A percentile compares a stretch with the other conserved stretches of the same genome.
Conservation (phyloP, 2,888 invertebrate species). For the Drosophila infuscata region DNA sequence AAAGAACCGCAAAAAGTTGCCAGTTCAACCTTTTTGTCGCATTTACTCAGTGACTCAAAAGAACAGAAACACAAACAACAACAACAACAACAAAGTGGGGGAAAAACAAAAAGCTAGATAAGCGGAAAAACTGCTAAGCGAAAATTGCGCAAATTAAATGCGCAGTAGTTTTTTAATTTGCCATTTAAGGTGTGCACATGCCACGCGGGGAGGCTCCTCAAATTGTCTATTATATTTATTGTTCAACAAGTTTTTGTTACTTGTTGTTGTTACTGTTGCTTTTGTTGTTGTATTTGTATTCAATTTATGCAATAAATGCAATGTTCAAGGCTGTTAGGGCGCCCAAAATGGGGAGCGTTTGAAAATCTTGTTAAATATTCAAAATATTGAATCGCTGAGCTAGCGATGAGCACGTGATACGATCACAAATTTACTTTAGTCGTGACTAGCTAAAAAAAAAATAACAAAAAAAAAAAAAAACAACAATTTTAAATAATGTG, state of each 20-base stretch:
- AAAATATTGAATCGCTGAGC: slow-evolving; percentile 1
- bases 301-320: slow-evolving; percentile 41
- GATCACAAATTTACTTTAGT: slow-evolving; percentile 4
- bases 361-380: slow-evolving; percentile 1
- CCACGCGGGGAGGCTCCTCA: slow-evolving; percentile 15
- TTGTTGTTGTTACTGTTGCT: neutral
- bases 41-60: slow-evolving; percentile 26
- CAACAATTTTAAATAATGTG: neutral
- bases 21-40: slow-evolving; percentile 34
- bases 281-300: slow-evolving; percentile 19
- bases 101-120: neutral
- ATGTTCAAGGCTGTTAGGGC: slow-evolving; percentile 41
- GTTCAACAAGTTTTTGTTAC: slow-evolving; percentile 23
- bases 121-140: slow-evolving; percentile 24
- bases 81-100: neutral
- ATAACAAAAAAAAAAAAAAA: neutral
- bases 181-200: slow-evolving; percentile 67
- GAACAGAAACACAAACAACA: slow-evolving; percentile 2
- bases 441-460: slow-evolving; percentile 1
- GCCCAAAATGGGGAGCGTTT: slow-evolving; percentile 28
- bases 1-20: slow-evolving; percentile 28
- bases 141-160: slow-evolving; percentile 62
- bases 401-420: slow-evolving; percentile 39
- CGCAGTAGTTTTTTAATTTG: slow-evolving; percentile 70
- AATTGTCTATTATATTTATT: slow-evolving; percentile 23